These are phyloP conservation scores for Glareola pratincola DNA, from an alignment of 2,113 vertebrate genomes.

Conservation along the genomic window DNA sequence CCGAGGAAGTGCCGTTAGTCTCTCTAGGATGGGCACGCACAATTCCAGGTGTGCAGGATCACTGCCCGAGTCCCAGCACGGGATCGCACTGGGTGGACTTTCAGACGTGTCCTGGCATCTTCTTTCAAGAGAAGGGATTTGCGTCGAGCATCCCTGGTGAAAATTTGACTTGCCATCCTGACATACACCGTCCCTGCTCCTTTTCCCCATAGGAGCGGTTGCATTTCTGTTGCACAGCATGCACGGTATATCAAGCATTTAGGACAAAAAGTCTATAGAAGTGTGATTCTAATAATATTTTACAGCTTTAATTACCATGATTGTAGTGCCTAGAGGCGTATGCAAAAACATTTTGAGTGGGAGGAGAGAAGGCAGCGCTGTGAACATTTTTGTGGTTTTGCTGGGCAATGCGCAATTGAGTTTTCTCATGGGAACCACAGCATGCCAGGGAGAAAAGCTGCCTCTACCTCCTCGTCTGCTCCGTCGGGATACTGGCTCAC, in stretches of 20 bases:
- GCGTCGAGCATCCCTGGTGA: not conserved
- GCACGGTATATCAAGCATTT: not conserved
- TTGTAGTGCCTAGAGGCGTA: conserved; percentile 49
- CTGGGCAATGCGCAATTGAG: conserved; percentile 39
- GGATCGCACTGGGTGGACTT: not conserved
- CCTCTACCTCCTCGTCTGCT: not conserved
- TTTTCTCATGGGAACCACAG: conserved; percentile 68
- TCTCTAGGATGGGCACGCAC: rapidly evolving
- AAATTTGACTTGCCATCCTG: not conserved
- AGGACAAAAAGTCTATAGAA: not conserved
- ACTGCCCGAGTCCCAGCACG: not conserved
- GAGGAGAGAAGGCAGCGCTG: conserved; percentile 47
- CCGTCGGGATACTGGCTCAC: not conserved
- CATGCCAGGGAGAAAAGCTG: not conserved
- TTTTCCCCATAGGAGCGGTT: not conserved
- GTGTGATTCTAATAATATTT: conserved; percentile 51
- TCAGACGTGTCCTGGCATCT: not conserved
- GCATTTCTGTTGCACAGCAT: not conserved
- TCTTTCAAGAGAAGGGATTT: not conserved
- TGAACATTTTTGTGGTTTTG: conserved; percentile 63
- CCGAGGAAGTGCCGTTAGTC: rapidly evolving
- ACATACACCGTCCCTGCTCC: rapidly evolving
- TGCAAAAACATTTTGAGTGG: conserved; percentile 50
- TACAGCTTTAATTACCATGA: conserved; percentile 57
- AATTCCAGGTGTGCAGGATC: not conserved